These are phyloP conservation scores for Melieria omissa DNA, from an alignment of 2,888 invertebrate species.

Conservation along the genomic window DNA sequence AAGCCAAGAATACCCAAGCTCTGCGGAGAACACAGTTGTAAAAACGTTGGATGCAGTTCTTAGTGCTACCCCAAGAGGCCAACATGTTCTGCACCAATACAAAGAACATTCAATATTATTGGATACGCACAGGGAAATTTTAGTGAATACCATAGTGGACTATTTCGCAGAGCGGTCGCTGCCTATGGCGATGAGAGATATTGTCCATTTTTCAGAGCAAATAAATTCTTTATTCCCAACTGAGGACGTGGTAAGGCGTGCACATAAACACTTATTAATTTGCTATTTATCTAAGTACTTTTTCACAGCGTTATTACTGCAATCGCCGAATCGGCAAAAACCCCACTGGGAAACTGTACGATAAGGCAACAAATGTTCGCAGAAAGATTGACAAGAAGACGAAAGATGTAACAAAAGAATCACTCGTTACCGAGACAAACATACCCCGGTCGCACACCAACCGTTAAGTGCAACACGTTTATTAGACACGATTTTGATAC, in stretches of 20 bases:
- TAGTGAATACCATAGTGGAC: neutral
- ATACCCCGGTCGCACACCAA: neutral
- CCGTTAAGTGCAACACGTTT: neutral
- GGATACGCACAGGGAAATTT: constrained; percentile 10
- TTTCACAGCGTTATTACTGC: constrained; percentile 12
- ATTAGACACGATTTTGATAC: too few species aligned
- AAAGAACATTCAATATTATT: constrained; percentile 3
- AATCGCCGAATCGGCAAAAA: constrained; percentile 16
- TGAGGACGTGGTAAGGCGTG: neutral
- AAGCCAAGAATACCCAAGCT: neutral
- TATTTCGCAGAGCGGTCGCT: neutral
- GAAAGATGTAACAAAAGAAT: neutral
- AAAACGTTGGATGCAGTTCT: constrained; percentile 3
- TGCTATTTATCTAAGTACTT: neutral
- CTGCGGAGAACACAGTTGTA: neutral
- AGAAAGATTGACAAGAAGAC: neutral
- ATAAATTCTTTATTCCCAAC: neutral
- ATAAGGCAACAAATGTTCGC: constrained; percentile 10
- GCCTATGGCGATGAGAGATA: constrained; percentile 20
- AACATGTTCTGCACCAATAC: neutral
- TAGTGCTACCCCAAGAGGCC: constrained; percentile 8
- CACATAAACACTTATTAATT: neutral
- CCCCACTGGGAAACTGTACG: constrained; percentile 18
- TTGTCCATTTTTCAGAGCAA: constrained; percentile 9
- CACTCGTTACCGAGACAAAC: neutral